Base-by-base conservation (phyloP, 2,888 invertebrate genomes). In the Emmelina monodactyla region DNA sequence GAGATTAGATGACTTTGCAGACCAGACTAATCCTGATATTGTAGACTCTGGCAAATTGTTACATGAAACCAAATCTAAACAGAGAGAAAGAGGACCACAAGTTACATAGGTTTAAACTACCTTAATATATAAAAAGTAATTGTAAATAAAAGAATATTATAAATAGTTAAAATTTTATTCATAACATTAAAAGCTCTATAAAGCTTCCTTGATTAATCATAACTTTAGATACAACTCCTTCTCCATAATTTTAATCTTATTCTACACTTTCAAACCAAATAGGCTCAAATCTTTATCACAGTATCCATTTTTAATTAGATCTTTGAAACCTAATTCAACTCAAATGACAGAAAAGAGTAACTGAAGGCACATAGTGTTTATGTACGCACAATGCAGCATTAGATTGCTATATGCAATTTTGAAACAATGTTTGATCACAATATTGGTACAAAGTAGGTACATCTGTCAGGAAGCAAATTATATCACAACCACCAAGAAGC, bases 1-100 rank as follows among this genome's bases (percentile, higher is more conserved):
- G 33, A 72, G 86, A 22, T 58, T 93, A 25, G 92, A 93, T 62
- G 78, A 85, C 3, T 64, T 82, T 51, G 85, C 85, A 1, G 85
- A 85, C 38, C 73, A 82, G 40, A 73, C 78, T 31, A 56, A 78
- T 63, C 62, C 80, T 5, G 53, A 78, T 14, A 63, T 80, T 34
- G 53, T 82, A 15, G 56, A 82, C 25, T 64, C 80, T 11, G 63
- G 70, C 35, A 64, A 80, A 37, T 40, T 83, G n/a, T 65, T 82
- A 12, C 60, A 57, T 37, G 73, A 75, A 45, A 63, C 83, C 13
- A 73, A 61, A 44, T 61, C 72, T 33, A 68, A 61, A 33, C 44
- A 84, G 9, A 65, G 46, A 45, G 85, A 87, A 56, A 71, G 60
- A 44, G 86, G 85, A 1, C 82, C 86, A 11, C 62, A 65, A 56